Base-by-base conservation (phyloP, 2,888 invertebrate species). In the Drosophila antonietae region DNA sequence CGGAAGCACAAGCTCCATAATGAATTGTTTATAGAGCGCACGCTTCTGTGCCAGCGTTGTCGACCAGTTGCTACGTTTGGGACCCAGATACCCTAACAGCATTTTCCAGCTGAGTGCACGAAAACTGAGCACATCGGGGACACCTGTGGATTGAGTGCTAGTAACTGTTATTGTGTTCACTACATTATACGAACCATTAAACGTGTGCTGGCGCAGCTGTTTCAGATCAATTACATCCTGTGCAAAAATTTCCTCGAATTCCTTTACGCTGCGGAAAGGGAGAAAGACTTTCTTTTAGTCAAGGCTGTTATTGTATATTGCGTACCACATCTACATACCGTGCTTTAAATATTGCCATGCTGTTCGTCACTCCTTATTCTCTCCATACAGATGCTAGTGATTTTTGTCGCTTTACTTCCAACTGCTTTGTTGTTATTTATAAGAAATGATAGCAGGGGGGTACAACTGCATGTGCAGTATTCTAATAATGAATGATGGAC, bases 61-160 rank as follows among this genome's bases (percentile, higher is more conserved):
- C 15, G 95, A 93, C 96, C 97, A 97, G 68, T 94, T 94, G 52
- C 93, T 93, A 86, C 94, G 95, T 55, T 95, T 95, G 8, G 94
- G 93, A 0, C 97, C 97, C 74, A 98, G 93, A 91, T 98, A 98
- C 89, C 97, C 96, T 41, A 98, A 93, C 57, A 98, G 93, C 23
- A 98, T 93, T 93, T 96, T 97, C 98, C 98, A 98, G 81, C 97
- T 97, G 46, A 97, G 91, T 0, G 98, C 95, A 60, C 98, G 94
- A 70, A 96, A 94, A 1, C 97, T 97, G 80, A 95, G 95, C 83
- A 97, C 97, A 91, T 98, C 98, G 1, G 98, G 98, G 84, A 98
- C 96, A 60, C 98, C 98, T 97, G 85, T 97, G 82, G 65, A 78
- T 66, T 18, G 9, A 46, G 33, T 28, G 9, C 35, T 23, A 39